phyloP scores from a whole-genome alignment of 1,140 invertebrate genomes.

The Aricia agestis region DNA sequence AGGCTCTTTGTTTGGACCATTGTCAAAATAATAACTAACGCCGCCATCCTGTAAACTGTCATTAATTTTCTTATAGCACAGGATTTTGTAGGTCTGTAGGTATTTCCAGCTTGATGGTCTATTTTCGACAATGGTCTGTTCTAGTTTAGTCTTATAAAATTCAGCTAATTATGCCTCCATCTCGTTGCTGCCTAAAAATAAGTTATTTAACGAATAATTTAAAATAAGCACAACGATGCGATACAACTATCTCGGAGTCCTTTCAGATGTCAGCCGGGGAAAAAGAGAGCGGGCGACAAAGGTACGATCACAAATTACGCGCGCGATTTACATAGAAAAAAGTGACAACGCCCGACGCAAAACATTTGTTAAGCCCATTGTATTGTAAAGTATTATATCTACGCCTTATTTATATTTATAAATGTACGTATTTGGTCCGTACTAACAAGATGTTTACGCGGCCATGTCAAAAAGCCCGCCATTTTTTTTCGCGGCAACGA shows the following conservation, averaged over 20 bases:
- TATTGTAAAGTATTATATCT: constrained; percentile 51
- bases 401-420: constrained; percentile 56
- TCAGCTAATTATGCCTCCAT: too few relatives aligned
- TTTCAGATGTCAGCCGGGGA: constrained; percentile 35
- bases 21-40: too few relatives aligned
- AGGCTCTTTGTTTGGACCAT: too few relatives aligned
- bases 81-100: too few relatives aligned
- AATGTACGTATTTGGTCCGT: constrained; percentile 50
- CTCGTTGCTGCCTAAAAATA: neutral
- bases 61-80: too few relatives aligned
- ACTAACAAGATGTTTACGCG: constrained; percentile 59
- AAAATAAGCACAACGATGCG: constrained; percentile 23
- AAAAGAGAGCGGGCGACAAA: constrained; percentile 31
- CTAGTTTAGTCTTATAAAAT: too few relatives aligned
- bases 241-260: constrained; percentile 23
- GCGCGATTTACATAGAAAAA: constrained; percentile 55
- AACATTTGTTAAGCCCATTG: constrained; percentile 60
- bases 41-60: too few relatives aligned
- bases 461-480: constrained; percentile 44
- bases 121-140: too few relatives aligned
- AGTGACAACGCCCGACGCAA: constrained; percentile 47
- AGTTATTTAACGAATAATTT: constrained; percentile 16
- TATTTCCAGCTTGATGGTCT: too few relatives aligned
- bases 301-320: constrained; percentile 50
- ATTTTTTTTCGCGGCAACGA: constrained; percentile 16